Evolutionary conservation across 2,888 invertebrate species (phyloP).

Genomic region (Andrena praecox): DNA sequence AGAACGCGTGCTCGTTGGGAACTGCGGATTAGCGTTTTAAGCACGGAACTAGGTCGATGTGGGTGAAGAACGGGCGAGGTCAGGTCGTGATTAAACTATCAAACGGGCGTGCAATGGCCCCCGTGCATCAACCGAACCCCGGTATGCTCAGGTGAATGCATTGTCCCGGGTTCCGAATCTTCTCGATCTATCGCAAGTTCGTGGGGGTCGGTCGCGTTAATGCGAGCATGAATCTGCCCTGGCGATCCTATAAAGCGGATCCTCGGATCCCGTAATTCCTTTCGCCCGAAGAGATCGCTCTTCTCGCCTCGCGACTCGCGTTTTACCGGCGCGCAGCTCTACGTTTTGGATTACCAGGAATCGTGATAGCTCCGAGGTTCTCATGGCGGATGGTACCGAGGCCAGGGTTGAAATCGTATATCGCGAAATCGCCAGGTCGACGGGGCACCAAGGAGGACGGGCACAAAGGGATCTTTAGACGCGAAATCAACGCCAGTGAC

Average conservation of each 20-base stretch:
- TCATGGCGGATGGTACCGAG: background rate
- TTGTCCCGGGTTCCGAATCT: constrained; percentile 34
- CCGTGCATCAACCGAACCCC: constrained; percentile 21
- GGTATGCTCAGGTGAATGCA: constrained; percentile 23
- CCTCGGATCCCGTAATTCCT: constrained; percentile 24
- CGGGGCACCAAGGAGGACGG: background rate
- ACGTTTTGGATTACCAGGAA: background rate
- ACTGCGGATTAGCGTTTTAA: constrained; percentile 18
- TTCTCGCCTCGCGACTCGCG: background rate
- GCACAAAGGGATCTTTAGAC: background rate
- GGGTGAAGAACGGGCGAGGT: constrained; percentile 12
- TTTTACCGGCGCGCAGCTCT: background rate
- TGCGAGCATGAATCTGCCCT: constrained; percentile 29
- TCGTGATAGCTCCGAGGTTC: background rate
- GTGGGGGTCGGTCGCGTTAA: constrained; percentile 13
- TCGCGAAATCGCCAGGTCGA: background rate
- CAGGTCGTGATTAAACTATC: constrained; percentile 42
- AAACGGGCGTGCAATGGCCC: constrained; percentile 36
- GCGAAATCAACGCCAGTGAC: background rate
- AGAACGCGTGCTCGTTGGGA: background rate
- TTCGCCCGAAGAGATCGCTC: background rate
- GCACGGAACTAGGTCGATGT: constrained; percentile 17
- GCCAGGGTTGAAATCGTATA: background rate
- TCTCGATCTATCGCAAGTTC: constrained; percentile 26
- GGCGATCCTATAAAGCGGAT: constrained; percentile 19